phyloP scores from a whole-genome alignment of 2,888 invertebrate genomes.

The Synanthedon formicaeformis region DNA sequence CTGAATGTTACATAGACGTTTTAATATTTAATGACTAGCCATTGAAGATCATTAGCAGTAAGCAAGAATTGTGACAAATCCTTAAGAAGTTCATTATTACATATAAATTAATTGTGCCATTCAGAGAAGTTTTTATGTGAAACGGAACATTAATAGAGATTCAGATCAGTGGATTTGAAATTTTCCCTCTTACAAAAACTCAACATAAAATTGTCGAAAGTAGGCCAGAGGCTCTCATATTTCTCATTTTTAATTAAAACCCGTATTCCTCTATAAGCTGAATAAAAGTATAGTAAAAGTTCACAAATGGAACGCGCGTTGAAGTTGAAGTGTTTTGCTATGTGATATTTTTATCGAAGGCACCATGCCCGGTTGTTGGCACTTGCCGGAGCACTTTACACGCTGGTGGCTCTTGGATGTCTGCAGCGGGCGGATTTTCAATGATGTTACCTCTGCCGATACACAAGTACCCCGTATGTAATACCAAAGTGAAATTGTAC shows the following conservation, averaged over 20 bases:
- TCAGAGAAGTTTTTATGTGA: too few relatives aligned
- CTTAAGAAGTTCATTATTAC: too few relatives aligned
- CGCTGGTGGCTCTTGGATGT: conserved; percentile 76
- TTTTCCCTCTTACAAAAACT: too few relatives aligned
- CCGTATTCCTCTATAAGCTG: not conserved
- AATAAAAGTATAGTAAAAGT: not conserved
- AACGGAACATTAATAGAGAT: too few relatives aligned
- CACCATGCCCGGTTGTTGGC: conserved; percentile 61
- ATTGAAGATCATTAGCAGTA: too few relatives aligned
- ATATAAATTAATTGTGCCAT: too few relatives aligned
- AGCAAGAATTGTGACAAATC: too few relatives aligned
- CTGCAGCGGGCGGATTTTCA: conserved; percentile 68
- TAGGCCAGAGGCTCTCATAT: not conserved
- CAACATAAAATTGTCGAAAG: not conserved
- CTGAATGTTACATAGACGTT: too few relatives aligned
- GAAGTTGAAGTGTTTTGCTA: not conserved
- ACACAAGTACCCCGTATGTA: conserved; percentile 62
- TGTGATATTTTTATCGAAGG: not conserved
- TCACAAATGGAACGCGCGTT: not conserved
- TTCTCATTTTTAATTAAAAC: not conserved
- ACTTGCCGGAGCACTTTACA: conserved; percentile 69
- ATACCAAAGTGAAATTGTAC: not conserved
- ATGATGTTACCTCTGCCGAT: conserved; percentile 45
- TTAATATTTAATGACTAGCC: too few relatives aligned
- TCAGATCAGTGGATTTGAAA: too few relatives aligned